A percentile compares a stretch with the other conserved stretches of the same genome.
phyloP scores from a whole-genome alignment of 2,888 invertebrate species.

The Dasysyrphus albostriatus region DNA sequence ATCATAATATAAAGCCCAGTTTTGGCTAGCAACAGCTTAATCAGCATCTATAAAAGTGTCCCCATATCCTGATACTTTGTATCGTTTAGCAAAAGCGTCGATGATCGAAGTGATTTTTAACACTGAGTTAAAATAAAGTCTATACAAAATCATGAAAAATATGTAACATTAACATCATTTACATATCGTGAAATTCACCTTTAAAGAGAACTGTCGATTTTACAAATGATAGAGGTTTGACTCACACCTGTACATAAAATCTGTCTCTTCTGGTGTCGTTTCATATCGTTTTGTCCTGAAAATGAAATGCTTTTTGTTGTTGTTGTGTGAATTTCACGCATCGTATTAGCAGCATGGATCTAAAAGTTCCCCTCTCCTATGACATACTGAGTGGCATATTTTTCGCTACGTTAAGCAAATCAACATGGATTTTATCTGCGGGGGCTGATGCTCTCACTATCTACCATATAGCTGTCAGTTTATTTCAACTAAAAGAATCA shows the following conservation, averaged over 20 bases:
- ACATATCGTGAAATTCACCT: slow-evolving; percentile 1
- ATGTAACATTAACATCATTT: not conserved
- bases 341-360: slow-evolving; percentile 53
- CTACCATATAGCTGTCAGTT: slow-evolving; percentile 3
- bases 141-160: not conserved
- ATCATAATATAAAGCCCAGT: too few relatives aligned
- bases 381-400: slow-evolving; percentile 54
- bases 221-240: slow-evolving; percentile 27
- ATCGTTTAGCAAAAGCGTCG: too few relatives aligned
- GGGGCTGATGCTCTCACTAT: not conserved
- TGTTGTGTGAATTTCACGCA: slow-evolving; percentile 52
- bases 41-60: too few relatives aligned
- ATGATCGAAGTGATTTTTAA: too few relatives aligned
- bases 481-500: slow-evolving; percentile 48
- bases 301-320: slow-evolving; percentile 44
- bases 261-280: slow-evolving; percentile 1
- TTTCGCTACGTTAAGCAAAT: slow-evolving; percentile 56
- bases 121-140: too few relatives aligned
- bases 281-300: slow-evolving; percentile 21
- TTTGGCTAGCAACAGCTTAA: too few relatives aligned
- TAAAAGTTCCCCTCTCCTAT: slow-evolving; percentile 16
- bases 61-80: too few relatives aligned
- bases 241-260: slow-evolving; percentile 1
- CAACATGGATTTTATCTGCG: slow-evolving; percentile 37
- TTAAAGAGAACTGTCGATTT: slow-evolving; percentile 31